Conservation (phyloP, 2,888 invertebrate species). For the Andrena trimmerana region DNA sequence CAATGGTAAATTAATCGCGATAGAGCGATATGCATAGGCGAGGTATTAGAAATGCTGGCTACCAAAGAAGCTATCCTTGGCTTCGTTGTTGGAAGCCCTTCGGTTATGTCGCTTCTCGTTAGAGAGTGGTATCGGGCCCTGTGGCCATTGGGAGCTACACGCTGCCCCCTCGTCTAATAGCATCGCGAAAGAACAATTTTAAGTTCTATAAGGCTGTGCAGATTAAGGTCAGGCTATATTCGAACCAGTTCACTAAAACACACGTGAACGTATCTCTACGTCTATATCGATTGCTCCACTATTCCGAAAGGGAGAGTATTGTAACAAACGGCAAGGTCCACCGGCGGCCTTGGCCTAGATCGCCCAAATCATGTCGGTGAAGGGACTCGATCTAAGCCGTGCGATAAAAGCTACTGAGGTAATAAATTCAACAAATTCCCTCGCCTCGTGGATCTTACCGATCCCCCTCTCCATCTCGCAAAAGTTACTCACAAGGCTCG, state of each 20-base stretch:
- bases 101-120: conserved; percentile 25
- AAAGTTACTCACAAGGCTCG: neutral
- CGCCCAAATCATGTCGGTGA: conserved; percentile 55
- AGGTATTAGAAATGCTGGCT: neutral
- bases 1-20: neutral
- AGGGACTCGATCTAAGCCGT: conserved; percentile 40
- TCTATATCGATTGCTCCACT: conserved; percentile 13
- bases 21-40: neutral
- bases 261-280: neutral
- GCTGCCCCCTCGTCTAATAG: neutral
- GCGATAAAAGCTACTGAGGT: neutral
- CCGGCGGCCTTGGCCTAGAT: conserved; percentile 69
- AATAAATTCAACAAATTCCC: neutral
- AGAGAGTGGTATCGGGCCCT: conserved; percentile 29
- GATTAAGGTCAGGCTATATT: neutral
- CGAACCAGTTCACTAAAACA: neutral
- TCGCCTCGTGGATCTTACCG: neutral
- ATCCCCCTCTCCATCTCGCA: neutral
- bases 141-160: neutral
- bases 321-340: conserved; percentile 58
- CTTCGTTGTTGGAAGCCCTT: conserved; percentile 72
- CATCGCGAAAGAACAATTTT: neutral
- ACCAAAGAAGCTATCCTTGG: conserved; percentile 71
- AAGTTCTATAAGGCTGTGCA: neutral
- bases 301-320: conserved; percentile 59